Base-by-base conservation (phyloP, 2,888 invertebrate species). In the Meandrusa payeni region DNA sequence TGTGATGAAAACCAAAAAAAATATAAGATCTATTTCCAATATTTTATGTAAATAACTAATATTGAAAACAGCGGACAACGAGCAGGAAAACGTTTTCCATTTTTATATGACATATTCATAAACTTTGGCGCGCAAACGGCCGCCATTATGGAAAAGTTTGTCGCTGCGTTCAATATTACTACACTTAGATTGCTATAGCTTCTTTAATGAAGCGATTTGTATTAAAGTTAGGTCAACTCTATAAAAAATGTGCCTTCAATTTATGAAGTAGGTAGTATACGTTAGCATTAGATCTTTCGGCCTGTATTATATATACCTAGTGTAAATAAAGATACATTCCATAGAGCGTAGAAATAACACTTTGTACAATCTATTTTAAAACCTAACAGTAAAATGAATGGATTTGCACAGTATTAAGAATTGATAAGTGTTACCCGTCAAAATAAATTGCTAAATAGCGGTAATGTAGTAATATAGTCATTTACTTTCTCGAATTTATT, bases 1-100 rank as follows among this genome's bases (percentile, higher is more conserved):
- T 82, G 86, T 86, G 85, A 86, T 86, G 80, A 75, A 69, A 82
- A 83, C 82, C 83, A 82, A 85, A 85, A 83, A 65, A 72, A 64
- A 71, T 52, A 76, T 72, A 70, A 31, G 29, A 42, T 41, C 40
- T 39, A 31, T 41, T 41, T 44, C 42, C 34, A 50, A 51, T 42
- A 36, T 43, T 50, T 49, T 47, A 47, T 57, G 52, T 57, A 55
- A 49, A 53, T 56, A 54, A 44, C 28, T 29, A 29, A 43, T 47
- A 38, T 40, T 51, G 46, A 33, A 47, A 29, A 43, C 40, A 51
- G 48, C 33, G 27, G 24, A 48, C 22, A 13, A 45, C 24, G 17
- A 2, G 17, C 15, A 20, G 5, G 9, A 38, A 9, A 9, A 23
- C 26, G 13, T 6, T 20, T 28, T 19, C 13, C 7, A 12, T 6